A percentile compares a stretch with the other conserved stretches of the same genome.
These are phyloP conservation scores for Poeciliopsis presidionis DNA, from an alignment of 2,797 vertebrate genomes.

Conservation along the genomic window DNA sequence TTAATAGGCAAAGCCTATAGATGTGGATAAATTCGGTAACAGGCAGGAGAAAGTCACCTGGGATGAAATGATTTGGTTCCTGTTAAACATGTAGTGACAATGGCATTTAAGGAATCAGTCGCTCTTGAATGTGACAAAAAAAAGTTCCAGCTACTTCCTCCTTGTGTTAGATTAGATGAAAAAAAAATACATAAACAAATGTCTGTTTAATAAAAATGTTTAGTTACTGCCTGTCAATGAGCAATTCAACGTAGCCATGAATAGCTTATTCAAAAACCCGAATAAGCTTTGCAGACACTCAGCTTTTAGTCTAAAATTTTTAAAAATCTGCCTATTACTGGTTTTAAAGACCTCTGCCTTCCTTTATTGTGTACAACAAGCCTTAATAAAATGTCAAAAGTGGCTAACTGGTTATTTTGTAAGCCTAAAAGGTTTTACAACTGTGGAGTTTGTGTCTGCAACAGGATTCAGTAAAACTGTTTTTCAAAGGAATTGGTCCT, in stretches of 20 bases:
- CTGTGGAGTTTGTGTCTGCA: too few relatives aligned
- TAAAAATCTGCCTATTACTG: not conserved
- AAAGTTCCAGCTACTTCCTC: not conserved
- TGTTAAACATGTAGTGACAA: not conserved
- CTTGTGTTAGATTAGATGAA: not conserved
- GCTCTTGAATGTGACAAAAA: not conserved
- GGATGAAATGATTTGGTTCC: not conserved
- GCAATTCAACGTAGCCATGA: not conserved
- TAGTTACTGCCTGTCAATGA: not conserved
- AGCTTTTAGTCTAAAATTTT: not conserved
- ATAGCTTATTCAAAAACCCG: not conserved
- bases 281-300: not conserved
- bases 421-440: not conserved
- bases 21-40: not conserved
- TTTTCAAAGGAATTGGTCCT: not conserved
- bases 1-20: not conserved
- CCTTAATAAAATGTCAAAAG: not conserved
- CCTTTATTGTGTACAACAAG: not conserved
- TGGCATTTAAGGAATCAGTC: slow-evolving; percentile 13
- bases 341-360: not conserved
- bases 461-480: too few relatives aligned
- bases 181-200: not conserved
- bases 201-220: not conserved
- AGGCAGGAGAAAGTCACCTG: not conserved
- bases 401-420: not conserved